Conservation (phyloP, 2,113 vertebrate genomes). For the Panurus biarmicus region DNA sequence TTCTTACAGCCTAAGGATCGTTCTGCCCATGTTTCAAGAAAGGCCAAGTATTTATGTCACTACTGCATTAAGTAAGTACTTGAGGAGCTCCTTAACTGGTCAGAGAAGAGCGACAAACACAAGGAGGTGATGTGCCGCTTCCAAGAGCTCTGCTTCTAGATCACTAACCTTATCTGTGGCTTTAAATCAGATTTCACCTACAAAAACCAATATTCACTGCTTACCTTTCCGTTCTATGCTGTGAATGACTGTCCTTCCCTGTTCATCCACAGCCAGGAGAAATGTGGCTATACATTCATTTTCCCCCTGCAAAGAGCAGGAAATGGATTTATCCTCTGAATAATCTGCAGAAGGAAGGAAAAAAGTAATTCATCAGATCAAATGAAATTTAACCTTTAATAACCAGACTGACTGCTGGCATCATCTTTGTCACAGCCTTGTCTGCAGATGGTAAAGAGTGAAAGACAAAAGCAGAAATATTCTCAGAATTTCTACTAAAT, state of each 20-base stretch:
- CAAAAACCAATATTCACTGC: conserved; percentile 11
- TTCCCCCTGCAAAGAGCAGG: conserved; percentile 83
- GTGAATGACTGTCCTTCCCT: conserved; percentile 77
- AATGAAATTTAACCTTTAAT: conserved; percentile 54
- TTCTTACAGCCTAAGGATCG: not conserved
- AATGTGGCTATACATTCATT: conserved; percentile 90
- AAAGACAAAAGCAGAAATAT: conserved; percentile 4
- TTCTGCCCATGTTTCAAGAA: not conserved
- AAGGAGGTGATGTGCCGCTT: not conserved
- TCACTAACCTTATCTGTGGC: not conserved
- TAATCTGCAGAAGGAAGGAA: conserved; percentile 75
- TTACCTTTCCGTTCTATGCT: conserved; percentile 82
- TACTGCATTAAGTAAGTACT: not conserved
- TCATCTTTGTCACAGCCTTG: conserved; percentile 18
- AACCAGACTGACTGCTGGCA: conserved; percentile 21
- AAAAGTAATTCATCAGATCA: conserved; percentile 52
- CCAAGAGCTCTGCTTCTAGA: not conserved
- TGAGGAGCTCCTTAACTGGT: not conserved
- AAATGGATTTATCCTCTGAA: conserved; percentile 77
- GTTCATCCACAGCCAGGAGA: conserved; percentile 74
- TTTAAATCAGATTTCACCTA: not conserved
- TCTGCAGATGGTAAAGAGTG: not conserved
- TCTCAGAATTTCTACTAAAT: not conserved
- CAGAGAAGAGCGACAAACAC: not conserved
- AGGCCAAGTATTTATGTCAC: not conserved